These are phyloP conservation scores for Trachymyrmex septentrionalis DNA, from an alignment of 1,140 invertebrate genomes.

Conservation along the genomic window DNA sequence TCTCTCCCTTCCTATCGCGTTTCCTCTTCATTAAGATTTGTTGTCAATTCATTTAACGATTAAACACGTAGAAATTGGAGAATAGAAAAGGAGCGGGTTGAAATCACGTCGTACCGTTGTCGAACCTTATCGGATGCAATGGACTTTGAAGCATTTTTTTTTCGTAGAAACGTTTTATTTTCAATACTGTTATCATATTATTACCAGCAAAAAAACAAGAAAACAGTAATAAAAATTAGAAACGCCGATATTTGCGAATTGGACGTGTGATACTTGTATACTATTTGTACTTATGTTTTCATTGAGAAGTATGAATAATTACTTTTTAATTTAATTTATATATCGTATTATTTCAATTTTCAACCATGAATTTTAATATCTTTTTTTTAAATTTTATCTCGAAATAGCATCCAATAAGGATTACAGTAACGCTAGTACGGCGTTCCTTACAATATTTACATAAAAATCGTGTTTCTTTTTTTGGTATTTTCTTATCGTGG, in stretches of 20 bases:
- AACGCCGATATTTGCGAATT: not conserved
- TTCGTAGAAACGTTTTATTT: not conserved
- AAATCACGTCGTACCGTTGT: conserved; percentile 73
- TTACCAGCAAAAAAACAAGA: not conserved
- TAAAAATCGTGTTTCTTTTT: conserved; percentile 80
- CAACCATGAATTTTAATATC: not conserved
- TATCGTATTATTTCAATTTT: not conserved
- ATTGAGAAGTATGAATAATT: not conserved
- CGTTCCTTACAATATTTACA: conserved; percentile 81
- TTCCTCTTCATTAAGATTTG: conserved; percentile 37
- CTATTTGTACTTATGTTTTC: not conserved
- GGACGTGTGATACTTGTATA: not conserved
- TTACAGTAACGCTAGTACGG: conserved; percentile 37
- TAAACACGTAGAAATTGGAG: conserved; percentile 84
- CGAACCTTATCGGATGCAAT: conserved; percentile 34
- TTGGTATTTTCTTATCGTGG: conserved; percentile 65
- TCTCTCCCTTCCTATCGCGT: conserved; percentile 6
- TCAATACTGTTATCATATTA: not conserved
- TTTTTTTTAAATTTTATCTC: conserved; percentile 3
- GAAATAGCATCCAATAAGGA: conserved; percentile 43
- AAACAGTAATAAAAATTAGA: not conserved
- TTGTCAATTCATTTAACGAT: conserved; percentile 78
- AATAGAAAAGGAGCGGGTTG: conserved; percentile 82
- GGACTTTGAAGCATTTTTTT: not conserved
- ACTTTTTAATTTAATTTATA: not conserved